Percentiles rank a stretch among this genome's conserved stretches.
phyloP scores from a whole-genome alignment of 2,113 vertebrate genomes.

The Pterocles orientalis region DNA sequence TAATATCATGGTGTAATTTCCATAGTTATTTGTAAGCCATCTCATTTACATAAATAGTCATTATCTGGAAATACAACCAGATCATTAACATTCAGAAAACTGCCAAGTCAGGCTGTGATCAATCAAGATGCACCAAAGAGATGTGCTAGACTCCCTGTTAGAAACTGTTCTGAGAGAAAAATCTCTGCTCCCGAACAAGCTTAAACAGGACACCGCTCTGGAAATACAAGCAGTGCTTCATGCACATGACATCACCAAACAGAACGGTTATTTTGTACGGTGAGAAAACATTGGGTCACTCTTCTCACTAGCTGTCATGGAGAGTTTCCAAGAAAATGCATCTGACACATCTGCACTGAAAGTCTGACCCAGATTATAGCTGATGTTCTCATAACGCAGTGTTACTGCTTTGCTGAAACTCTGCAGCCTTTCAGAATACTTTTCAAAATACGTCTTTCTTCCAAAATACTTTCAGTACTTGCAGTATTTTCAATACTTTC shows the following conservation, averaged over 20 bases:
- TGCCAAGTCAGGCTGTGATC: background rate
- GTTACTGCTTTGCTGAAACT: background rate
- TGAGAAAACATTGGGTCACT: conserved; percentile 41
- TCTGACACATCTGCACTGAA: conserved; percentile 29
- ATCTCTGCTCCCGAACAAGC: background rate
- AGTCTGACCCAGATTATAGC: background rate
- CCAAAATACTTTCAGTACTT: background rate
- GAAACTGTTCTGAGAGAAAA: background rate
- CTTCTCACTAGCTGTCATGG: conserved; percentile 8
- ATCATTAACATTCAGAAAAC: background rate
- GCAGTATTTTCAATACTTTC: background rate
- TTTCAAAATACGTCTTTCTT: background rate
- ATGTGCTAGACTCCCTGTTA: background rate
- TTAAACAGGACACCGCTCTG: background rate
- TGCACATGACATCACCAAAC: background rate
- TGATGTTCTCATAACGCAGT: background rate
- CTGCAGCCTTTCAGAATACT: background rate
- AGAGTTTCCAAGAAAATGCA: conserved; percentile 21
- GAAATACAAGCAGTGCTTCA: background rate
- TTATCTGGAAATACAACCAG: conserved; percentile 1
- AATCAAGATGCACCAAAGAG: background rate
- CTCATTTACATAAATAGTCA: conserved; percentile 35
- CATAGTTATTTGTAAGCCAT: conserved; percentile 7
- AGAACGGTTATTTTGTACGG: background rate
- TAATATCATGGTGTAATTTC: background rate